Evolutionary conservation across 2,888 invertebrate genomes (phyloP).

Genomic region (Ornithoptera priamus): DNA sequence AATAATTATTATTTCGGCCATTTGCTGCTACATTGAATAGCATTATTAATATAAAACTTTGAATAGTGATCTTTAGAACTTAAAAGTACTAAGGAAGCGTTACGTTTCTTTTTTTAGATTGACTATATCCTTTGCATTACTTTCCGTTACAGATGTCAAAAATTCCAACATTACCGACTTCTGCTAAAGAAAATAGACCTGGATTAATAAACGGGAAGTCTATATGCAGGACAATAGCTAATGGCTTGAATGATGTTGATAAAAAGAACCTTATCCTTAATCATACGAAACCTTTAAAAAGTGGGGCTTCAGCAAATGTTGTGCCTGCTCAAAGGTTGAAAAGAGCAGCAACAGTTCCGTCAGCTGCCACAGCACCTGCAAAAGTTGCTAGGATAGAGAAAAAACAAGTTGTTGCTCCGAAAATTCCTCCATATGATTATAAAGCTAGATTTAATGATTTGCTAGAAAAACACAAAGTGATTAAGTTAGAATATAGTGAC

Average conservation of each 20-base stretch:
- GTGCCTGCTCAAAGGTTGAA: conserved; percentile 59
- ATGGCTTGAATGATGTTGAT: conserved; percentile 63
- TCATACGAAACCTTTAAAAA: conserved; percentile 62
- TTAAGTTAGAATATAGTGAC: conserved; percentile 76
- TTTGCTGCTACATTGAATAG: too few relatives aligned
- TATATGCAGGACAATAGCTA: conserved; percentile 52
- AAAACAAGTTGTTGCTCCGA: conserved; percentile 69
- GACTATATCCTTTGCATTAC: conserved; percentile 3
- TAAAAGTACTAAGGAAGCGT: background rate
- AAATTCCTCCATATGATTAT: conserved; percentile 82
- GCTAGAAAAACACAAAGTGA: conserved; percentile 78
- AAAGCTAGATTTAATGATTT: conserved; percentile 83
- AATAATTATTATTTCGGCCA: too few relatives aligned
- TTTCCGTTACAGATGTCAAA: conserved; percentile 69
- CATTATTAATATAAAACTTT: background rate
- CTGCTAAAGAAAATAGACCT: conserved; percentile 65
- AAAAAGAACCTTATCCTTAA: conserved; percentile 65
- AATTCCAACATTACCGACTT: conserved; percentile 65
- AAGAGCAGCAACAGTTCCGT: conserved; percentile 61
- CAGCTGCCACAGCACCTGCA: conserved; percentile 46
- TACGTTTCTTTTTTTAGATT: too few relatives aligned
- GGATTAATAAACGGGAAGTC: conserved; percentile 51
- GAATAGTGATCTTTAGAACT: background rate
- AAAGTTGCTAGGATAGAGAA: conserved; percentile 64
- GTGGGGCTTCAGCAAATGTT: conserved; percentile 36